Evolutionary conservation across 2,888 invertebrate species (phyloP).

Genomic region (Bellardia bayeri): DNA sequence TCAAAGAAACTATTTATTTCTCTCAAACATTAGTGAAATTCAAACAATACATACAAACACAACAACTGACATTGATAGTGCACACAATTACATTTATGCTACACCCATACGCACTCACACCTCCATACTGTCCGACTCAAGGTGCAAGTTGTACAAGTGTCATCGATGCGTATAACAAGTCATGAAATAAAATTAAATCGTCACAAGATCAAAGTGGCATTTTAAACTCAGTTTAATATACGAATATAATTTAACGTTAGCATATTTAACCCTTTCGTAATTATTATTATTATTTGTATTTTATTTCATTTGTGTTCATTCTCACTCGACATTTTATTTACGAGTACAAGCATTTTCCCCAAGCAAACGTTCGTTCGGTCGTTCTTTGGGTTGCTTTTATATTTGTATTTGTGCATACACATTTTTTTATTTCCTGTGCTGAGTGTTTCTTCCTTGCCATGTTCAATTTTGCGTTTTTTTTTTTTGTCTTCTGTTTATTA

Average conservation of each 20-base stretch:
- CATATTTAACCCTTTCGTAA: slow-evolving; percentile 65
- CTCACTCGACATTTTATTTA: slow-evolving; percentile 52
- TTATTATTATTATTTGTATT: slow-evolving; percentile 48
- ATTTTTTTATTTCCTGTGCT: slow-evolving; percentile 48
- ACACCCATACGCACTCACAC: neutral
- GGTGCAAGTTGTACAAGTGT: slow-evolving; percentile 61
- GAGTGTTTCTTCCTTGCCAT: slow-evolving; percentile 40
- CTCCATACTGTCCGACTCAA: slow-evolving; percentile 38
- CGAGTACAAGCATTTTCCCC: slow-evolving; percentile 23
- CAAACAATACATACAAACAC: slow-evolving; percentile 18
- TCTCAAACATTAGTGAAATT: slow-evolving; percentile 20
- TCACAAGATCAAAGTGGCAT: slow-evolving; percentile 63
- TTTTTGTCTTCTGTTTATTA: slow-evolving; percentile 12
- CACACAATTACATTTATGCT: neutral
- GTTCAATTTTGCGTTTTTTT: slow-evolving; percentile 28
- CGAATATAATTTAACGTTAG: slow-evolving; percentile 62
- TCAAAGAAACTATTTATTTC: slow-evolving; percentile 34
- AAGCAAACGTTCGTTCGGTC: neutral
- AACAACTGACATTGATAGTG: slow-evolving; percentile 3
- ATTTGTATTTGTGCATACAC: slow-evolving; percentile 17
- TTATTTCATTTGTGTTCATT: neutral
- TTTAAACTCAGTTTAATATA: slow-evolving; percentile 54
- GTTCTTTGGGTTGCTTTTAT: neutral
- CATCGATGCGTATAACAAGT: slow-evolving; percentile 64
- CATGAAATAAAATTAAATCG: slow-evolving; percentile 64